A percentile compares a stretch with the other conserved stretches of the same genome.
phyloP scores from a whole-genome alignment of 2,888 invertebrate genomes.

The Euphydryas editha region DNA sequence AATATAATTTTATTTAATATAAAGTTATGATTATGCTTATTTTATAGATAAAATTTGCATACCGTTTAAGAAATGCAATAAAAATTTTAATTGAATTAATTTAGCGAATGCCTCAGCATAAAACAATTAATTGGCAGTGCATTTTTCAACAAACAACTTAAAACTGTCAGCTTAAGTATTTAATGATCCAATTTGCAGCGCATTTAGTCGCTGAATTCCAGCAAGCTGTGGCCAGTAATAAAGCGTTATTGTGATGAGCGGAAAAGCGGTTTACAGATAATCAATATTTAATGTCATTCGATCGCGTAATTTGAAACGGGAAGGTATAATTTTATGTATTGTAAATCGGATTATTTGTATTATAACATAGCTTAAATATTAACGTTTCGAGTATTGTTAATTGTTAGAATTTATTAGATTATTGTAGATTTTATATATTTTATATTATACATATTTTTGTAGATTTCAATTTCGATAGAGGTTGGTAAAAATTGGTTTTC shows the following conservation, averaged over 20 bases:
- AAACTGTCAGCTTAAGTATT: conserved; percentile 65
- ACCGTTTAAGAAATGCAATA: not conserved
- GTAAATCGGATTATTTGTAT: conserved; percentile 1
- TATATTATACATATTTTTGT: no score
- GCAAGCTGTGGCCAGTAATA: conserved; percentile 38
- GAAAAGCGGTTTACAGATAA: conserved; percentile 33
- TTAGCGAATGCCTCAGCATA: not conserved
- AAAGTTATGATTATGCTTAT: not conserved
- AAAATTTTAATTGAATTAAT: conserved; percentile 1
- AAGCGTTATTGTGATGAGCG: conserved; percentile 39
- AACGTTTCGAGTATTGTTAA: not conserved
- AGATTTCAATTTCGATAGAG: no score
- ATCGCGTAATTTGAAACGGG: conserved; percentile 15
- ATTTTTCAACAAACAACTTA: conserved; percentile 60
- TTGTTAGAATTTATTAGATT: no score
- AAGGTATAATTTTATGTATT: conserved; percentile 18
- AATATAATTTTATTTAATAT: no score
- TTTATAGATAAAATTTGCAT: not conserved
- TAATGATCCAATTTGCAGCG: conserved; percentile 70
- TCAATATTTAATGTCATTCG: conserved; percentile 18
- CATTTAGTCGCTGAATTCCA: conserved; percentile 50
- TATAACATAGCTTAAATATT: not conserved
- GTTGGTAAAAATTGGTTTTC: no score
- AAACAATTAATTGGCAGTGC: conserved; percentile 30
- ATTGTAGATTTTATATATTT: no score